Percentiles rank a stretch among this genome's conserved stretches.
phyloP scores from a whole-genome alignment of 2,888 invertebrate species.

The Ormia ochracea region DNA sequence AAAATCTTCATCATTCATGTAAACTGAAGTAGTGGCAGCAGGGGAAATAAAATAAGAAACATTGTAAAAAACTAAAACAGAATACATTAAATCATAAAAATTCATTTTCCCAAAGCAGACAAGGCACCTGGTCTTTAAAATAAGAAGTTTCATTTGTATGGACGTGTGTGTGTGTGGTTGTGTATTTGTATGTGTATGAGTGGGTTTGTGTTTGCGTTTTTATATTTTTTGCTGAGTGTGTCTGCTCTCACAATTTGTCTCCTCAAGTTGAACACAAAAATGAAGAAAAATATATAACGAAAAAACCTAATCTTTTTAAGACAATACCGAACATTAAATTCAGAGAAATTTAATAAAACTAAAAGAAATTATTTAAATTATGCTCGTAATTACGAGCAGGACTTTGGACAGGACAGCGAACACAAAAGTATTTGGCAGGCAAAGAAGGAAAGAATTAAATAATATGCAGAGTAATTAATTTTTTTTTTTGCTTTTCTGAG shows the following conservation, averaged over 20 bases:
- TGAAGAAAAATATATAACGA: not conserved
- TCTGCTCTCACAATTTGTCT: slow-evolving; percentile 46
- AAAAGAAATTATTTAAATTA: not conserved
- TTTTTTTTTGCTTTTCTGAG: too few relatives aligned
- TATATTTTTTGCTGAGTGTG: not conserved
- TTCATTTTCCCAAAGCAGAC: slow-evolving; percentile 45
- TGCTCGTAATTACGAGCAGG: not conserved
- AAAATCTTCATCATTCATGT: slow-evolving; percentile 1
- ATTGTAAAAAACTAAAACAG: slow-evolving; percentile 32
- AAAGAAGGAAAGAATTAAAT: too few relatives aligned
- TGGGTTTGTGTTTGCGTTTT: not conserved
- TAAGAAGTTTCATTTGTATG: too few relatives aligned
- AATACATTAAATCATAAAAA: slow-evolving; percentile 56
- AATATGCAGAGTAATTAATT: too few relatives aligned
- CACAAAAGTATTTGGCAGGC: too few relatives aligned
- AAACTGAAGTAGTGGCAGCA: slow-evolving; percentile 4
- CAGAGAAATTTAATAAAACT: slow-evolving; percentile 1
- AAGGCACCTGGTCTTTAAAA: slow-evolving; percentile 52
- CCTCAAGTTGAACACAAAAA: not conserved
- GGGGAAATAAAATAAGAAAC: slow-evolving; percentile 6
- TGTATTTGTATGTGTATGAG: too few relatives aligned
- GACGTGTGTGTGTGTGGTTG: too few relatives aligned
- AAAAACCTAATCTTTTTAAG: slow-evolving; percentile 18
- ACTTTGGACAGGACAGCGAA: too few relatives aligned
- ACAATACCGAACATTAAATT: slow-evolving; percentile 24